A percentile compares a stretch with the other conserved stretches of the same genome.
Evolutionary conservation across 2,888 invertebrate genomes (phyloP).

Genomic region (Hemicrepidius hirtus): DNA sequence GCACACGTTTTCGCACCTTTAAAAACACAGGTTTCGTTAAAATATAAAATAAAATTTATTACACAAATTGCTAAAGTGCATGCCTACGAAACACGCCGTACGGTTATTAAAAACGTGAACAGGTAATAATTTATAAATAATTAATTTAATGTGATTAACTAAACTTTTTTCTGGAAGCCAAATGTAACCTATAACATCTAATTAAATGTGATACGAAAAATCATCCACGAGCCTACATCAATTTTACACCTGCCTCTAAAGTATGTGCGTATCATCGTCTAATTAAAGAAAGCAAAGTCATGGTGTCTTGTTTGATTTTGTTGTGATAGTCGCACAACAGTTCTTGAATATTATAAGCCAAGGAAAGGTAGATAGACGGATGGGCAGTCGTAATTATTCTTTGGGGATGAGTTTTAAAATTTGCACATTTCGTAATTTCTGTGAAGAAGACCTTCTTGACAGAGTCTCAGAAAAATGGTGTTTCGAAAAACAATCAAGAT

Average conservation of each 20-base stretch:
- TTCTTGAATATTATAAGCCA: not conserved
- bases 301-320: conserved; percentile 52
- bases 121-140: conserved; percentile 34
- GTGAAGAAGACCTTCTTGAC: no score
- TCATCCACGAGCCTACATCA: conserved; percentile 48
- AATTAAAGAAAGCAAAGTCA: conserved; percentile 58
- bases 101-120: conserved; percentile 21
- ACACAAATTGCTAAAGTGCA: conserved; percentile 24
- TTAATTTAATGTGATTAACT: conserved; percentile 42
- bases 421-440: no score
- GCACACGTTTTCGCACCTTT: conserved; percentile 51
- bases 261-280: conserved; percentile 58
- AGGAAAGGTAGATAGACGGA: no score
- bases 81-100: not conserved
- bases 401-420: no score
- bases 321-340: conserved; percentile 8
- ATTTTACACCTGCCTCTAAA: conserved; percentile 58
- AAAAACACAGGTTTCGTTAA: conserved; percentile 44
- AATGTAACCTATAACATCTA: conserved; percentile 48
- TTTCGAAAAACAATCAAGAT: no score
- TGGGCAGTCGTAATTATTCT: no score
- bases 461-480: no score
- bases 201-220: conserved; percentile 53
- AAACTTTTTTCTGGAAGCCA: conserved; percentile 25
- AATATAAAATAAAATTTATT: conserved; percentile 38